Percentiles rank a stretch among this genome's conserved stretches.
phyloP scores from a whole-genome alignment of 2,888 invertebrate species.

The Pandemis corylana region DNA sequence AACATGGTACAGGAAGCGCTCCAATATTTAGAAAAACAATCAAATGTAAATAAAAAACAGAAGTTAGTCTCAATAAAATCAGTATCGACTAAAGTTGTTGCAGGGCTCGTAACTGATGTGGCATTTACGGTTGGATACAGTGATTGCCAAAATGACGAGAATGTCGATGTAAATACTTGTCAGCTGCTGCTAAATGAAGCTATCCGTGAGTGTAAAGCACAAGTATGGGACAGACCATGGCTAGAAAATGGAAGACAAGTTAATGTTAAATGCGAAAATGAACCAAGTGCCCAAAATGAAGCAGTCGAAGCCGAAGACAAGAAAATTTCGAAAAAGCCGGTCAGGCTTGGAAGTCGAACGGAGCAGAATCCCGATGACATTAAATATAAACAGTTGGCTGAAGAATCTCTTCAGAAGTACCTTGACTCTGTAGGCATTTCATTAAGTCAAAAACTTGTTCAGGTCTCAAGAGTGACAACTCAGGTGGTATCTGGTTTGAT shows the following conservation, averaged over 20 bases:
- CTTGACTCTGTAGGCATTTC: constrained; percentile 48
- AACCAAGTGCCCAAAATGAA: constrained; percentile 9
- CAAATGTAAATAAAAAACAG: constrained; percentile 64
- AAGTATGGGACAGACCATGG: constrained; percentile 86
- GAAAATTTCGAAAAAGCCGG: constrained; percentile 37
- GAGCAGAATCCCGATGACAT: constrained; percentile 46
- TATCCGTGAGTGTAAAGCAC: constrained; percentile 61
- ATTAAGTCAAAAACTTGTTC: constrained; percentile 53
- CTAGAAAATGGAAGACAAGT: constrained; percentile 73
- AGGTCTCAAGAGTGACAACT: constrained; percentile 63
- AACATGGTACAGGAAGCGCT: constrained; percentile 70
- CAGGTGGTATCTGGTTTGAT: constrained; percentile 79
- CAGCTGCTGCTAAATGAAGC: constrained; percentile 60
- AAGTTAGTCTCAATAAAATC: constrained; percentile 71
- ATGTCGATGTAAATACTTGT: constrained; percentile 56
- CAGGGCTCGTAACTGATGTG: constrained; percentile 84
- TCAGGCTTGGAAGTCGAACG: constrained; percentile 42
- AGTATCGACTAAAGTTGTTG: constrained; percentile 79
- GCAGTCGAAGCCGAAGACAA: constrained; percentile 34
- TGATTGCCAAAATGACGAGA: constrained; percentile 73
- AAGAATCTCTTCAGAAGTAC: constrained; percentile 53
- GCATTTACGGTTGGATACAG: constrained; percentile 85
- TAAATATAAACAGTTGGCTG: constrained; percentile 51
- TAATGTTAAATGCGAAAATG: constrained; percentile 63
- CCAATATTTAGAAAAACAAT: constrained; percentile 67